Percentiles rank a stretch among this genome's conserved stretches.
These are phyloP conservation scores for Xenops minutus DNA, from an alignment of 2,797 vertebrate species.

Conservation along the genomic window DNA sequence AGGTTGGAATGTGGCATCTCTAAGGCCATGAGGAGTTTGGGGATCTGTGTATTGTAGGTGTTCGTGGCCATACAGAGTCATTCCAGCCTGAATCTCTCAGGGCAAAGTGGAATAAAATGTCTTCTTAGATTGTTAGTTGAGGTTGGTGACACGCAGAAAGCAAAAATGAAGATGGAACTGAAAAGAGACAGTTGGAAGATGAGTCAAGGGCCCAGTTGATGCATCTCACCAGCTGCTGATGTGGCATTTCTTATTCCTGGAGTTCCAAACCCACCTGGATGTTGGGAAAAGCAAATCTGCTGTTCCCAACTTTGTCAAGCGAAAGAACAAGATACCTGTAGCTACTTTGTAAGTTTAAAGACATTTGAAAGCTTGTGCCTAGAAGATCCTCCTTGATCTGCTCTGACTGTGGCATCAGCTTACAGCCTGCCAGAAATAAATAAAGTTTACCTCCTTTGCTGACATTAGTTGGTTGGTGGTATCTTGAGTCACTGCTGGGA, in stretches of 20 bases:
- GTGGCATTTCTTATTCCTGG: neutral
- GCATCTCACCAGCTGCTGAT: neutral
- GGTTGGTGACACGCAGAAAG: neutral
- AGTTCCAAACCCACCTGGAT: neutral
- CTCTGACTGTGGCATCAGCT: neutral
- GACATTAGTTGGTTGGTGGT: neutral
- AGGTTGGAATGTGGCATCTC: neutral
- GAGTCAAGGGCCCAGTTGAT: neutral
- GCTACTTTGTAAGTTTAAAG: neutral
- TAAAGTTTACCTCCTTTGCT: neutral
- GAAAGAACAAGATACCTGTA: neutral
- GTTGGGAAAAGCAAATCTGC: neutral
- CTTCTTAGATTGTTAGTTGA: neutral
- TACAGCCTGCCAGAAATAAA: neutral
- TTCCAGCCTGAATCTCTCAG: neutral
- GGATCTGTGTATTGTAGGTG: neutral
- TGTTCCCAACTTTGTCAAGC: neutral
- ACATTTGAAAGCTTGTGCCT: neutral
- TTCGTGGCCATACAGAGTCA: accelerated
- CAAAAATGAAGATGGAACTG: neutral
- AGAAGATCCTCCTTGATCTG: neutral
- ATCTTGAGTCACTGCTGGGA: neutral
- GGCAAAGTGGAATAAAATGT: neutral
- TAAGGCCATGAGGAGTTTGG: neutral
- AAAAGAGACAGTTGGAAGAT: neutral